Evolutionary conservation across 2,888 invertebrate genomes (phyloP).

Genomic region (Zeuzera pyrina): DNA sequence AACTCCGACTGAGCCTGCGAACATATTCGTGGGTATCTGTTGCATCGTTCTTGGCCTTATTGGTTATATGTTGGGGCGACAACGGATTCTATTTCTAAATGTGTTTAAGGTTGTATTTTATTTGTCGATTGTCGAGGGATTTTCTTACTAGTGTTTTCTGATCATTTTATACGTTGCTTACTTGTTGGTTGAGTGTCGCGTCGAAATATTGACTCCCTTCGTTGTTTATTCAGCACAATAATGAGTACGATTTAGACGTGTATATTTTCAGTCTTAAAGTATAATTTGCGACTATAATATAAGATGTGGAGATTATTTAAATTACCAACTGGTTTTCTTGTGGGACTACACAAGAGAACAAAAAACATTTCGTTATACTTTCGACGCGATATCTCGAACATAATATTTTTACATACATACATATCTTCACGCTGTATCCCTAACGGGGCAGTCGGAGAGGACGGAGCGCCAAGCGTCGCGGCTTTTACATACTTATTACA

Average conservation of each 20-base stretch:
- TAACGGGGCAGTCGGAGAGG: too few relatives aligned
- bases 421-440: too few relatives aligned
- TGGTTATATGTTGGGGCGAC: constrained; percentile 45
- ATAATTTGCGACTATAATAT: constrained; percentile 13
- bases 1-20: constrained; percentile 69
- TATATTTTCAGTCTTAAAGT: constrained; percentile 4
- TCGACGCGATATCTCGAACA: too few relatives aligned
- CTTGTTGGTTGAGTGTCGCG: constrained; percentile 42
- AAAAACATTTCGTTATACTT: too few relatives aligned
- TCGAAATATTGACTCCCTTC: constrained; percentile 40
- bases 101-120: constrained; percentile 45
- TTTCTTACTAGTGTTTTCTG: constrained; percentile 41
- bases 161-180: constrained; percentile 51
- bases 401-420: too few relatives aligned
- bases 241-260: constrained; percentile 20
- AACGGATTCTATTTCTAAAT: constrained; percentile 44
- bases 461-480: too few relatives aligned
- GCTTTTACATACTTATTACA: too few relatives aligned
- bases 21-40: constrained; percentile 71
- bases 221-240: constrained; percentile 35
- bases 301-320: too few relatives aligned
- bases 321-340: too few relatives aligned
- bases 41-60: constrained; percentile 59
- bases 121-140: constrained; percentile 30
- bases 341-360: too few relatives aligned